phyloP scores from a whole-genome alignment of 2,113 vertebrate genomes.

The Quiscalus mexicanus region DNA sequence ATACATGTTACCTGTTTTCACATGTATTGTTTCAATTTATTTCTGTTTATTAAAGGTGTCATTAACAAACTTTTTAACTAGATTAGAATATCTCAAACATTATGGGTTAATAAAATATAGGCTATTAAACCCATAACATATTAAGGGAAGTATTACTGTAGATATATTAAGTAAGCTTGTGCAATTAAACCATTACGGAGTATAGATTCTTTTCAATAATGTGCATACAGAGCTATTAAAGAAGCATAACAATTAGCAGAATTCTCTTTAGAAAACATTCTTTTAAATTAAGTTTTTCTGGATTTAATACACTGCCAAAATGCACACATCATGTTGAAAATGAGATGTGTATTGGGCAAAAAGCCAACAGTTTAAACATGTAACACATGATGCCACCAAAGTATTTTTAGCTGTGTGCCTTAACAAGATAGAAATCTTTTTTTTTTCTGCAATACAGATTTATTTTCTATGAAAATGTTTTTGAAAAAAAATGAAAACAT shows the following conservation, averaged over 20 bases:
- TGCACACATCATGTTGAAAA: neutral
- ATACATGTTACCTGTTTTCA: neutral
- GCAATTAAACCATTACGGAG: neutral
- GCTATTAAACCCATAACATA: neutral
- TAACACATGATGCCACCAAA: neutral
- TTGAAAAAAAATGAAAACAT: neutral
- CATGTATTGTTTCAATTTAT: neutral
- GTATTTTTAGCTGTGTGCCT: neutral
- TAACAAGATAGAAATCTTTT: neutral
- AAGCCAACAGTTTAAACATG: neutral
- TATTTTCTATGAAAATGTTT: neutral
- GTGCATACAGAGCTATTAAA: neutral
- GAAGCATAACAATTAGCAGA: neutral
- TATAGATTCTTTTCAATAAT: neutral
- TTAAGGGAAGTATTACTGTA: neutral
- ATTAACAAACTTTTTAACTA: neutral
- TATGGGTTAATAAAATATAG: neutral
- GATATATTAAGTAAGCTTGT: neutral
- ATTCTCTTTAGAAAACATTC: neutral
- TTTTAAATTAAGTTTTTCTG: neutral
- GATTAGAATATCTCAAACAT: neutral
- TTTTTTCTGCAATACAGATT: neutral
- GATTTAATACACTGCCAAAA: slow-evolving; percentile 6
- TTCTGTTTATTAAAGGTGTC: neutral
- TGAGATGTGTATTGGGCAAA: neutral